phyloP scores from a whole-genome alignment of 2,113 vertebrate species.

The Esox niger region DNA sequence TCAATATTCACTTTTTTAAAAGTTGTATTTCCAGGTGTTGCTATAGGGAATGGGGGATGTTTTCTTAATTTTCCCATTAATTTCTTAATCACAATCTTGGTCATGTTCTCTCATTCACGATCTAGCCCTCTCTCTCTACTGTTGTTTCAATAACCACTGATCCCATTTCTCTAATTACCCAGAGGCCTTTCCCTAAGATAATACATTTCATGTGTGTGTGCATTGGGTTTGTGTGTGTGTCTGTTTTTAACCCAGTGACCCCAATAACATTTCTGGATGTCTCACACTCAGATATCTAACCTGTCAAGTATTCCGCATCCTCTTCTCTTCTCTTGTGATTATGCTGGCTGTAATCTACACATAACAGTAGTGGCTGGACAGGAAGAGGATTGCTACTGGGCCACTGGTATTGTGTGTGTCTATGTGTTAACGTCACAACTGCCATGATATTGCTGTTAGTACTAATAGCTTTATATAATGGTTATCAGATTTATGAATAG shows the following conservation, averaged over 20 bases:
- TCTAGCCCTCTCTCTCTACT: constrained; percentile 10
- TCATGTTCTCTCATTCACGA: constrained; percentile 3
- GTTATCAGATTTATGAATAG: too few species aligned
- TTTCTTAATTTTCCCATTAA: too few species aligned
- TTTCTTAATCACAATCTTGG: too few species aligned
- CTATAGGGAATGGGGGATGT: too few species aligned
- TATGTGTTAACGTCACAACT: too few species aligned
- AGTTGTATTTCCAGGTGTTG: too few species aligned
- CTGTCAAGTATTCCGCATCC: neutral
- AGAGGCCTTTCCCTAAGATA: constrained; percentile 12
- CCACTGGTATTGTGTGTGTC: neutral
- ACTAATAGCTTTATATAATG: too few species aligned
- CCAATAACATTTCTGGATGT: neutral
- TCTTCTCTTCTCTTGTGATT: neutral
- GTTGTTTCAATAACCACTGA: constrained; percentile 20
- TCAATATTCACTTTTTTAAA: too few species aligned
- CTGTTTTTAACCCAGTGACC: neutral
- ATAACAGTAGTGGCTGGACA: neutral
- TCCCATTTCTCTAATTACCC: constrained; percentile 9
- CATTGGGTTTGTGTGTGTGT: neutral
- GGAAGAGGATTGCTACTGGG: neutral
- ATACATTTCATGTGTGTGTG: neutral
- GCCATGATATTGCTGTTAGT: too few species aligned
- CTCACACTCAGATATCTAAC: neutral
- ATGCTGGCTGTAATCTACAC: neutral